A percentile compares a stretch with the other conserved stretches of the same genome.
These are phyloP conservation scores for Drosophila anomalata DNA, from an alignment of 2,888 invertebrate genomes.

Conservation along the genomic window DNA sequence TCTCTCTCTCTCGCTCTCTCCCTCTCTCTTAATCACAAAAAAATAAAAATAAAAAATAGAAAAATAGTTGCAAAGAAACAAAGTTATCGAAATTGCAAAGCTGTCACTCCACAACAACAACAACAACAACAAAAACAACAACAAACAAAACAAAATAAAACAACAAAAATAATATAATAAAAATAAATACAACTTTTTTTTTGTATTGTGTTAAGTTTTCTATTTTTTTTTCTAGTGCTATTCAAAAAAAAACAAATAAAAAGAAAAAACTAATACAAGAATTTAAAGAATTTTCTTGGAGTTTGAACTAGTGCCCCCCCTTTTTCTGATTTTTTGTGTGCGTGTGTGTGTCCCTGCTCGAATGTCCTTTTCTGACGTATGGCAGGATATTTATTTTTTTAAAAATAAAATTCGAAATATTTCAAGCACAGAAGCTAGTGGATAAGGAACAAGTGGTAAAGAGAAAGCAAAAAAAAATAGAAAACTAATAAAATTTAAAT, in stretches of 20 bases:
- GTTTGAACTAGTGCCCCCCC: background rate
- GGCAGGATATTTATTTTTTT: constrained; percentile 10
- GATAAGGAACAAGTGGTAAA: background rate
- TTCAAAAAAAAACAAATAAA: constrained; percentile 4
- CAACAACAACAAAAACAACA: constrained; percentile 16
- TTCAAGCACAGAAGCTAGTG: background rate
- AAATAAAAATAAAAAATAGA: constrained; percentile 13
- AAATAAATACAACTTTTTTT: no score
- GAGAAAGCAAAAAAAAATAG: background rate
- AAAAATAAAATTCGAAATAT: background rate
- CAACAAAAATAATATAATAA: background rate
- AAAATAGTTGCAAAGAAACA: constrained; percentile 6
- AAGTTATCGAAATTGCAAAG: constrained; percentile 32
- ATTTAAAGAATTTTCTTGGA: background rate
- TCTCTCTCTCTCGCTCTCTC: background rate
- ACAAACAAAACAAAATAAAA: constrained; percentile 3
- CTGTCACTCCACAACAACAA: constrained; percentile 15
- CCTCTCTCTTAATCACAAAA: constrained; percentile 2
- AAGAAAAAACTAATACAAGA: constrained; percentile 1
- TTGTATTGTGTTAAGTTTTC: background rate
- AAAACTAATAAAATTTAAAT: background rate
- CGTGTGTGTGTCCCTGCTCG: constrained; percentile 1
- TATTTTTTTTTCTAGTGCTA: constrained; percentile 2
- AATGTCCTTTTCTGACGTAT: constrained; percentile 8
- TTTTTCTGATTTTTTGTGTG: background rate